phyloP scores from a whole-genome alignment of 2,113 vertebrate genomes.

The Melanostigma gelatinosum region DNA sequence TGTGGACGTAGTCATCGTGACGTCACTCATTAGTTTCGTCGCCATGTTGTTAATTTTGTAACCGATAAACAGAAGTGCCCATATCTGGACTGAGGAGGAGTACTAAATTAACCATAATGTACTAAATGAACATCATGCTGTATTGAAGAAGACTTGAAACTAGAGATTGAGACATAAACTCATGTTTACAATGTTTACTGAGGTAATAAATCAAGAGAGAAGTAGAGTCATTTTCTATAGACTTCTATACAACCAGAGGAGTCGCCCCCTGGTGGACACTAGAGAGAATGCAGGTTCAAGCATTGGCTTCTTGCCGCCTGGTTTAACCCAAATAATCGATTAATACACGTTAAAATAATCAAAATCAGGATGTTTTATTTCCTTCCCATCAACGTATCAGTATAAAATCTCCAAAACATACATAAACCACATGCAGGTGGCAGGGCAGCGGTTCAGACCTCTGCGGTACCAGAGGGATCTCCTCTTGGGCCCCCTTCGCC shows the following conservation, averaged over 20 bases:
- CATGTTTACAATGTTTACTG: too few relatives aligned
- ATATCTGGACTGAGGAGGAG: too few relatives aligned
- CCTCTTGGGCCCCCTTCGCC: constrained; percentile 20
- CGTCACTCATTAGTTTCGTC: too few relatives aligned
- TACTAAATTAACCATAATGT: too few relatives aligned
- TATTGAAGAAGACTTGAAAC: too few relatives aligned
- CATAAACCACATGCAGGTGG: not conserved
- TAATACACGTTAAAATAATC: not conserved
- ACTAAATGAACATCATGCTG: too few relatives aligned
- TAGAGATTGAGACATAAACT: too few relatives aligned
- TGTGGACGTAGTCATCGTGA: too few relatives aligned
- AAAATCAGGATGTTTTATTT: not conserved
- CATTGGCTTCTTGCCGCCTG: too few relatives aligned
- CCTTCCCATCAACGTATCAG: not conserved
- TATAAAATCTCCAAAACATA: not conserved
- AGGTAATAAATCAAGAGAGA: too few relatives aligned
- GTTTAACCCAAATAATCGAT: not conserved
- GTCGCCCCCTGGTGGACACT: not conserved
- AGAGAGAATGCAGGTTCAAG: not conserved
- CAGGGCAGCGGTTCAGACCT: not conserved
- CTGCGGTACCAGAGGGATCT: not conserved
- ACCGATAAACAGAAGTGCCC: too few relatives aligned
- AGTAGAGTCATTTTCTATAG: not conserved
- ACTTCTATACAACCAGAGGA: not conserved
- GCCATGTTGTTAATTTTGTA: too few relatives aligned